phyloP scores from a whole-genome alignment of 2,113 vertebrate genomes.

The Urocitellus parryii region DNA sequence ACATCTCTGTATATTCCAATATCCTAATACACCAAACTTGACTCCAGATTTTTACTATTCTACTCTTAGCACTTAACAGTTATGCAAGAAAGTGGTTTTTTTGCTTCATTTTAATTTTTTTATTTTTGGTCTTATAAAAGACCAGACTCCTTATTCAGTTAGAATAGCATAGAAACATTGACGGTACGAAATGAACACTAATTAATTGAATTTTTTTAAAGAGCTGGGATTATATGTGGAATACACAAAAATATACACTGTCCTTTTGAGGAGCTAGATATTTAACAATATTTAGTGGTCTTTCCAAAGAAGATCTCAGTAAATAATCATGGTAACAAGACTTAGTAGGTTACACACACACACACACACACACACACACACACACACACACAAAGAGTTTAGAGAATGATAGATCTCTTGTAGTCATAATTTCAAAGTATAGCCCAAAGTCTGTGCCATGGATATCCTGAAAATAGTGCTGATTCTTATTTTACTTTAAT shows the following conservation, averaged over 20 bases:
- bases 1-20: neutral
- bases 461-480: neutral
- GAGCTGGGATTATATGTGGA: neutral
- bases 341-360: neutral
- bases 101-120: neutral
- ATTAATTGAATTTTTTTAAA: neutral
- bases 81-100: neutral
- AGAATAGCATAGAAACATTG: neutral
- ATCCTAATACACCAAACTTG: neutral
- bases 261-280: neutral
- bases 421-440: neutral
- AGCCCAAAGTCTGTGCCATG: neutral
- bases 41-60: neutral
- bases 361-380: neutral
- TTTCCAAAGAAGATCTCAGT: neutral
- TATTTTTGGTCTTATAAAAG: neutral
- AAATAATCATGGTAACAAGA: neutral
- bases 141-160: neutral
- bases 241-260: neutral
- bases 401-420: neutral
- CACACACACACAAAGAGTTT: too few species aligned
- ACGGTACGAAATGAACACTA: neutral
- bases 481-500: conserved; percentile 42
- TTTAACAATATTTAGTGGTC: neutral
- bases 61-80: neutral